These are phyloP conservation scores for Enteromius paludinosus DNA, from an alignment of 2,797 vertebrate genomes.

Conservation along the genomic window DNA sequence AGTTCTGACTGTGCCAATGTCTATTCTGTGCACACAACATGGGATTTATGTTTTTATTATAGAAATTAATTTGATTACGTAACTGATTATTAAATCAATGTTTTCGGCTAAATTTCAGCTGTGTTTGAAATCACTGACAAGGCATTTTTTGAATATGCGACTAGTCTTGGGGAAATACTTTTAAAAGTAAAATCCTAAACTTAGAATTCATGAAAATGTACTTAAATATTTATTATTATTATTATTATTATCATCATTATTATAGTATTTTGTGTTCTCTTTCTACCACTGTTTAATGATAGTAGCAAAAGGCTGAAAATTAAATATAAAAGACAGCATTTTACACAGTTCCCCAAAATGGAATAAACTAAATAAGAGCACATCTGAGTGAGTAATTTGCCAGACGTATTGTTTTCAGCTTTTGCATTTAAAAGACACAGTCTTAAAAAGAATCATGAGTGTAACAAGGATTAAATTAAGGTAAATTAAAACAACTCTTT, in stretches of 20 bases:
- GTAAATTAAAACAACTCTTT: constrained; percentile 42
- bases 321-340: not conserved
- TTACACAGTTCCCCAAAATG: not conserved
- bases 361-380: not conserved
- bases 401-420: not conserved
- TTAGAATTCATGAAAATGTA: no score
- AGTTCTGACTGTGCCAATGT: not conserved
- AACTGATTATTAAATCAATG: not conserved
- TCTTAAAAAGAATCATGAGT: constrained; percentile 20
- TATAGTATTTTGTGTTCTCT: not conserved
- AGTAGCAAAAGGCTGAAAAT: not conserved
- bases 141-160: not conserved
- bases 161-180: no score
- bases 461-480: constrained; percentile 38
- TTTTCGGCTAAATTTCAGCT: not conserved
- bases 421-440: not conserved
- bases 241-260: no score
- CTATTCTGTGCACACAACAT: not conserved
- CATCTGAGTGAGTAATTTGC: not conserved
- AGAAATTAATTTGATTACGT: not conserved
- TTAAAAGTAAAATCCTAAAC: no score
- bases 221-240: no score
- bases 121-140: not conserved
- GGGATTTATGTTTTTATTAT: not conserved
- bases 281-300: not conserved